Percentiles rank a stretch among this genome's conserved stretches.
Evolutionary conservation across 2,113 vertebrate genomes (phyloP).

Genomic region (Hypomesus transpacificus): DNA sequence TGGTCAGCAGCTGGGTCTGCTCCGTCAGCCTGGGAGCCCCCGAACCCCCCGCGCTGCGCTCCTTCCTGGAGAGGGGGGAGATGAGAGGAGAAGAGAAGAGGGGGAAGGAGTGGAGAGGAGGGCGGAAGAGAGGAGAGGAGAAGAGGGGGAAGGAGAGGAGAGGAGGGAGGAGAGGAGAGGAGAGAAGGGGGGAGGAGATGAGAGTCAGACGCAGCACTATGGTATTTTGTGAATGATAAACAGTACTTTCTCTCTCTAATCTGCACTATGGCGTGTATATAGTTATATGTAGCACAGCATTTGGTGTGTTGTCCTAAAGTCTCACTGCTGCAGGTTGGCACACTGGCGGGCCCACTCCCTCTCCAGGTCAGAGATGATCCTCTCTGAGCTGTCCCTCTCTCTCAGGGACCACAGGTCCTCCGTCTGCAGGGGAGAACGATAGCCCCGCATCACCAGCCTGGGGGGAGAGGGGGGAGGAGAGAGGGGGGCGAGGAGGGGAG

Average conservation of each 20-base stretch:
- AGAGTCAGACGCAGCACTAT: too few species aligned
- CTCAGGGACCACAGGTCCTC: constrained; percentile 79
- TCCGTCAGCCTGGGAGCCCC: constrained; percentile 34
- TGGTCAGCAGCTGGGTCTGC: constrained; percentile 66
- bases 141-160: too few species aligned
- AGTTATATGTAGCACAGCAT: neutral
- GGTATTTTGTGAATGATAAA: too few species aligned
- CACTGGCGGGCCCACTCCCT: constrained; percentile 65
- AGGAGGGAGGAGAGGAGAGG: too few species aligned
- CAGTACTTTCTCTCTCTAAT: too few species aligned
- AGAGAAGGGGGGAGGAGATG: too few species aligned
- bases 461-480: neutral
- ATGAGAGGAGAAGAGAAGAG: too few species aligned
- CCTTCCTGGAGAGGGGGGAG: constrained; percentile 38
- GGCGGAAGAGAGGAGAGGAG: too few species aligned
- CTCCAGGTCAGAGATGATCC: constrained; percentile 73
- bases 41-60: neutral
- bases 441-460: constrained; percentile 78
- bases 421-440: constrained; percentile 59
- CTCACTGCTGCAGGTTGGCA: constrained; percentile 48
- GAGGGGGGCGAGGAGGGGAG: neutral
- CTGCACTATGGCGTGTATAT: neutral
- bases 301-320: neutral
- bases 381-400: constrained; percentile 71
- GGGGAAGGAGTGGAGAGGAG: too few species aligned